These are phyloP conservation scores for Hirtodrosophila confusa DNA, from an alignment of 2,888 invertebrate species.

Conservation along the genomic window DNA sequence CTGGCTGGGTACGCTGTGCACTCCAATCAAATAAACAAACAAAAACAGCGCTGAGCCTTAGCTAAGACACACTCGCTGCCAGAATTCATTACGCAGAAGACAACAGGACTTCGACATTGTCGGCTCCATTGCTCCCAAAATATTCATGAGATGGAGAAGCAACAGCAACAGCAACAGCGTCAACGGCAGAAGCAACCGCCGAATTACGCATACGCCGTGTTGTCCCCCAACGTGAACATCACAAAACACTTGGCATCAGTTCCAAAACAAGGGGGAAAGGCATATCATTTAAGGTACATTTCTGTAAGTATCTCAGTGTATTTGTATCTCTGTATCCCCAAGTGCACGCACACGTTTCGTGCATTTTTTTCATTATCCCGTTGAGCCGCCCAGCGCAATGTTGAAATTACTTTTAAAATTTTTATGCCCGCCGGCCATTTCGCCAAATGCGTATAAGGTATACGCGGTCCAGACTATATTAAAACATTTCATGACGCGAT, in stretches of 20 bases:
- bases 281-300: slow-evolving; percentile 24
- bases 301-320: slow-evolving; percentile 9
- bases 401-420: slow-evolving; percentile 68
- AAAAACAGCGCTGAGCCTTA: slow-evolving; percentile 35
- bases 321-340: slow-evolving; percentile 24
- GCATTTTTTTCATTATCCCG: slow-evolving; percentile 46
- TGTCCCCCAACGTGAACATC: slow-evolving; percentile 50
- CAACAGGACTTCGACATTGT: slow-evolving; percentile 19
- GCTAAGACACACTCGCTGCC: slow-evolving; percentile 31
- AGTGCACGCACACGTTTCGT: slow-evolving; percentile 38
- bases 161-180: slow-evolving; percentile 8
- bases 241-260: slow-evolving; percentile 28
- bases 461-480: slow-evolving; percentile 9
- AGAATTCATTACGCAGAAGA: slow-evolving; percentile 54
- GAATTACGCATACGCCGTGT: slow-evolving; percentile 61
- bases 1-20: slow-evolving; percentile 22
- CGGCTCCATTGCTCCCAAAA: slow-evolving; percentile 36
- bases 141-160: slow-evolving; percentile 54
- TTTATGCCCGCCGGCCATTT: slow-evolving; percentile 57
- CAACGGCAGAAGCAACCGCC: slow-evolving; percentile 41
- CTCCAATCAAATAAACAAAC: slow-evolving; percentile 66
- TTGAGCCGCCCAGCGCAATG: slow-evolving; percentile 43
- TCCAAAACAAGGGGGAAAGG: slow-evolving; percentile 2
- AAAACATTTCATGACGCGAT: slow-evolving; percentile 35
- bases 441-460: slow-evolving; percentile 16